Evolutionary conservation across 2,888 invertebrate genomes (phyloP), one percentile per base, ranked within the genome.

Genomic region (Anticlea derivata): DNA sequence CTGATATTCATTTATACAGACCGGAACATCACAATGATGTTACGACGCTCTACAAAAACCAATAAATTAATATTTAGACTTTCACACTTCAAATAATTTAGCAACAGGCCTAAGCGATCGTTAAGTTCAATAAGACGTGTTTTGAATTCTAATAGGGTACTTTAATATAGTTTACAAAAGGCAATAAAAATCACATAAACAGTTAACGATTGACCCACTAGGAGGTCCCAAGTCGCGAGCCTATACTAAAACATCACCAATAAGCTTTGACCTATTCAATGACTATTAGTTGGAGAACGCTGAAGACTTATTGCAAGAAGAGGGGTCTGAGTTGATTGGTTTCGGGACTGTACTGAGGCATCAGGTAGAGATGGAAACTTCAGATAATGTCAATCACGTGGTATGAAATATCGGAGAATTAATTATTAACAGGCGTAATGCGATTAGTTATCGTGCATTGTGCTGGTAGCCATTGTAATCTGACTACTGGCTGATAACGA

Each of bases 151-250:
- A 74, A 78, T 75, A 70, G 65, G 65, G 58, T 65, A 70, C 73
- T 79, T 76, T 74, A 77, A 79, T 79, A 76, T 73, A 80, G 75
- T 79, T 79, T 75, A 78, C 73, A 76, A 75, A 73, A 69, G 68
- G 69, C 74, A 80, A 79, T 83, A 81, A 83, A 84, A 83, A 78
- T 75, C 79, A 78, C 75, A 82, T 82, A 83, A 80, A 83, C 75
- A 72, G 74, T 80, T 83, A 83, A 82, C 83, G 77, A 79, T 75
- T 80, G 74, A 73, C 79, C 79, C 76, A 72, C 75, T 78, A 80
- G 80, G 81, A 79, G 83, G 83, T 82, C 80, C 63, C 51, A 65
- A 75, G 76, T 73, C 66, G 66, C 68, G 62, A 65, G 65, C 52
- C 65, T 69, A 70, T 73, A 74, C 63, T 33, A 74, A 75, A 76